phyloP scores from a whole-genome alignment of 1,140 invertebrate species.

The Sogatella furcifera region DNA sequence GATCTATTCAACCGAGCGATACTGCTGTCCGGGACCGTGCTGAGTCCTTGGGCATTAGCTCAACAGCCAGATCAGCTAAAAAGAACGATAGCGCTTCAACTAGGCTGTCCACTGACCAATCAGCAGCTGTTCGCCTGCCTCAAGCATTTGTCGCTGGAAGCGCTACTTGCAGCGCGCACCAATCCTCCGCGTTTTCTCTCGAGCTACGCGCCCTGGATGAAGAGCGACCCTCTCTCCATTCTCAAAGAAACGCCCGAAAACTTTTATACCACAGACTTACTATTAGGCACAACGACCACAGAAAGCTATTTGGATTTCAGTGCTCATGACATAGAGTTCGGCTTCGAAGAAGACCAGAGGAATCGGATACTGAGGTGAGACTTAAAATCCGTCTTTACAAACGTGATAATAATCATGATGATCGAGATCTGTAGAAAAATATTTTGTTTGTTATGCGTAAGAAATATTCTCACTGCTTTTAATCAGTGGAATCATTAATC shows the following conservation, averaged over 20 bases:
- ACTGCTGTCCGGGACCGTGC: not conserved
- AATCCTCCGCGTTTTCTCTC: constrained; percentile 34
- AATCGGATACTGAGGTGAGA: constrained; percentile 23
- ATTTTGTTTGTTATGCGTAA: no score
- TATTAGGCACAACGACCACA: constrained; percentile 57
- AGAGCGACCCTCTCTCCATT: constrained; percentile 42
- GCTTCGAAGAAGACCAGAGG: constrained; percentile 46
- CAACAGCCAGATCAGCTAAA: not conserved
- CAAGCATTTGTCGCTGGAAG: not conserved
- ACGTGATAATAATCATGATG: no score
- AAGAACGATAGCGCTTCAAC: not conserved
- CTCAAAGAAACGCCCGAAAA: constrained; percentile 55
- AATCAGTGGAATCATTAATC: no score
- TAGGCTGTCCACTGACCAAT: not conserved
- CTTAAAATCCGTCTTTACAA: not conserved
- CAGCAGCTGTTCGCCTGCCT: not conserved
- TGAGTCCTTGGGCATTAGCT: not conserved
- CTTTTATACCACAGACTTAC: constrained; percentile 57
- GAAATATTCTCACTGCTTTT: no score
- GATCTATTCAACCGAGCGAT: not conserved
- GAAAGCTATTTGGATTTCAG: constrained; percentile 67
- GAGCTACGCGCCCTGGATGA: constrained; percentile 45
- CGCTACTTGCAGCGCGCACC: not conserved
- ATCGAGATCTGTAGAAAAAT: no score
- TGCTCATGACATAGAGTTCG: constrained; percentile 60